A percentile compares a stretch with the other conserved stretches of the same genome.
phyloP scores from a whole-genome alignment of 2,888 invertebrate genomes.

The Amiota communis region DNA sequence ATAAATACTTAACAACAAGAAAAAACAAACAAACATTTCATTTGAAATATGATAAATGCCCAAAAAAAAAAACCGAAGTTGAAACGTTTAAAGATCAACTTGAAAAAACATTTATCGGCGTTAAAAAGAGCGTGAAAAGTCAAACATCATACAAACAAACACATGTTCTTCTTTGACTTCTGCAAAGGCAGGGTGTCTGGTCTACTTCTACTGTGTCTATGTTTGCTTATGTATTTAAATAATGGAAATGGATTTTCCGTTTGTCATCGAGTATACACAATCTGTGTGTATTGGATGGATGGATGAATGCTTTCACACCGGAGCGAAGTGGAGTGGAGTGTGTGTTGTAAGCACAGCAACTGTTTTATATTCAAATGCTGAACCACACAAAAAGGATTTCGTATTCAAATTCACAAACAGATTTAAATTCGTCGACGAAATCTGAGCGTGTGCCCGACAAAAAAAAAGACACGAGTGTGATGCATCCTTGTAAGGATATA shows the following conservation, averaged over 20 bases:
- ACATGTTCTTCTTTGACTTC: conserved; percentile 41
- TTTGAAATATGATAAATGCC: no score
- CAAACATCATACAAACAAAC: conserved; percentile 58
- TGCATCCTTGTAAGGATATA: conserved; percentile 24
- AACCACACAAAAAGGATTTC: conserved; percentile 56
- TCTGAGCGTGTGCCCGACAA: conserved; percentile 45
- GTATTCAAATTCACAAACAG: conserved; percentile 59
- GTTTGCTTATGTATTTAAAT: conserved; percentile 52
- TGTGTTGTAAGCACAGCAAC: conserved; percentile 8
- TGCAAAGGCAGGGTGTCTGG: conserved; percentile 28
- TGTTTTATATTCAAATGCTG: conserved; percentile 65
- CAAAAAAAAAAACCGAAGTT: conserved; percentile 43
- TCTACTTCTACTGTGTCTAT: conserved; percentile 43
- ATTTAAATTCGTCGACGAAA: conserved; percentile 59
- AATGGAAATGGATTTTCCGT: conserved; percentile 66
- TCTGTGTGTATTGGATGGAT: no score
- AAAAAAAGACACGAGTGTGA: not conserved
- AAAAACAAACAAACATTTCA: no score
- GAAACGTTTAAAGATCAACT: conserved; percentile 46
- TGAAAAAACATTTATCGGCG: conserved; percentile 62
- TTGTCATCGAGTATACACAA: conserved; percentile 59
- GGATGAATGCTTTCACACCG: conserved; percentile 39
- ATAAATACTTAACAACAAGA: no score
- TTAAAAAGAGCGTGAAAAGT: conserved; percentile 73
- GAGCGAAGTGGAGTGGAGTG: not conserved